Evolutionary conservation across 2,113 vertebrate genomes (phyloP).

Genomic region (Eudyptes chrysolophus): DNA sequence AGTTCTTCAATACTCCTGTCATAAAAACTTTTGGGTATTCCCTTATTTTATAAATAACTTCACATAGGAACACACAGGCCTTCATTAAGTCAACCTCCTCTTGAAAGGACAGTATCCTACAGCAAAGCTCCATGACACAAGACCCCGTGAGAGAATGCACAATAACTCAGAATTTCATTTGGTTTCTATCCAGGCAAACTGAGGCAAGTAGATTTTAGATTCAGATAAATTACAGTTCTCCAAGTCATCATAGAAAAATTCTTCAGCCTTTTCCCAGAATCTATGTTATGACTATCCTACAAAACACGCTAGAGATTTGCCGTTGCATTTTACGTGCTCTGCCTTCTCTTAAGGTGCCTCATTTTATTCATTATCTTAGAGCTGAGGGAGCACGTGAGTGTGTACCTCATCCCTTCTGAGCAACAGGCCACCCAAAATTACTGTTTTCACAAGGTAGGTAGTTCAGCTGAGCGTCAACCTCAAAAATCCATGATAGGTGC

Average conservation of each 20-base stretch:
- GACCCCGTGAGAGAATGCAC: not conserved
- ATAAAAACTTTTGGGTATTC: not conserved
- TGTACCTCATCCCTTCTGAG: not conserved
- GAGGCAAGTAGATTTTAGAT: not conserved
- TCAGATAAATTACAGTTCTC: not conserved
- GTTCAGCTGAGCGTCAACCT: not conserved
- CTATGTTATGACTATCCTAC: not conserved
- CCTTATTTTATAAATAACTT: not conserved
- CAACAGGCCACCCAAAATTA: not conserved
- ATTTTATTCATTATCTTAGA: not conserved
- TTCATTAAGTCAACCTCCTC: not conserved
- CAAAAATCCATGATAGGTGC: not conserved
- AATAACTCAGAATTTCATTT: not conserved
- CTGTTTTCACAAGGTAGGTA: not conserved
- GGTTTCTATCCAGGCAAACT: not conserved
- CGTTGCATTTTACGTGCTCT: not conserved
- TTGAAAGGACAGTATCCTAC: not conserved
- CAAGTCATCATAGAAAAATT: not conserved
- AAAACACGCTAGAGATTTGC: not conserved
- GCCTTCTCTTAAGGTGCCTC: not conserved
- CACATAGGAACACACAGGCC: accelerated
- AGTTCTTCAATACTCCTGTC: not conserved
- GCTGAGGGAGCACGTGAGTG: not conserved
- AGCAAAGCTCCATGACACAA: not conserved
- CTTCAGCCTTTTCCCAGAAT: not conserved